Base-by-base conservation (phyloP, 1,140 invertebrate genomes). In the Cepaea nemoralis region DNA sequence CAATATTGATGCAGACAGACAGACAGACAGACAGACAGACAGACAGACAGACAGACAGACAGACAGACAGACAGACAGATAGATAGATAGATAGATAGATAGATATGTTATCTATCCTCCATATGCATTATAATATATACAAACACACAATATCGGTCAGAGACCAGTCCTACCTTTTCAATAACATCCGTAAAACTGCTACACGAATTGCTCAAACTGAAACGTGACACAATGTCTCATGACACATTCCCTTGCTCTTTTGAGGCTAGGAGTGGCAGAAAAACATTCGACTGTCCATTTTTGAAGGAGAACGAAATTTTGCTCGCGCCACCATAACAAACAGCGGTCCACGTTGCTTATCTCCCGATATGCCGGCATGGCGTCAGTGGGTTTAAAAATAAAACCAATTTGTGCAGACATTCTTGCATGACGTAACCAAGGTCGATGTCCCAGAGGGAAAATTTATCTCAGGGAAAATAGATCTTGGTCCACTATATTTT, bases 401-500 rank as follows among this genome's bases (percentile, higher is more conserved):
- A n/a, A 31, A 1, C n/a, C 59, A 31, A 31, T 2, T 63, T 63
- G 59, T 63, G 59, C 59, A 63, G 59, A 31, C 59, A 22, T 63
- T 6, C n/a, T 31, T 1, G 27, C 59, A 63, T 63, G 59, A 63
- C 59, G 59, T 27, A 63, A 63, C 27, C 59, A 63, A 55, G 59
- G 59, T 63, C 59, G 59, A 63, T 63, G 59, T 63, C 59, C 16
- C 59, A 10, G n/a, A n/a, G 22, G 22, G 42, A 45, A 45, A 10
- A 19, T 45, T 19, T 45, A 8, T 19, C 42, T 45, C 8, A 19
- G 59, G 22, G 33, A 63, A 63, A 63, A 63, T 31, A 63, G 59
- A 31, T 63, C 59, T 63, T 63, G 59, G 59, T 63, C 27, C 59
- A 63, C 59, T 31, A 63, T 31, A 63, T 63, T 31, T 63, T 31